Percentiles rank a stretch among this genome's conserved stretches.
Conservation (phyloP, 2,888 invertebrate genomes). For the Caenorhabditis sp. region DNA sequence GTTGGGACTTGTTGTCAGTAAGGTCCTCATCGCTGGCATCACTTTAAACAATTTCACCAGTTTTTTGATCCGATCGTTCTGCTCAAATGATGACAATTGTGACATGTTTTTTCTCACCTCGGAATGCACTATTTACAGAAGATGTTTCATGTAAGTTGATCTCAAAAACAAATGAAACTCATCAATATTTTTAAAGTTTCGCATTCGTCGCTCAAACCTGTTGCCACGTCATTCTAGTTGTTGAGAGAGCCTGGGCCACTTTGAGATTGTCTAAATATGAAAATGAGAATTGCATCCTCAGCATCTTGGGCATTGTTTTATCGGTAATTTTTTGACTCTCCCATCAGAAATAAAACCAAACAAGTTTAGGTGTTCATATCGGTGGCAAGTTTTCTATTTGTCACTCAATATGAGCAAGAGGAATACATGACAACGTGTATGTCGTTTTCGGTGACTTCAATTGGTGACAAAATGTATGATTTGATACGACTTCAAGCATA, state of each 20-base stretch:
- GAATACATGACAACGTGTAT: slow-evolving; percentile 19
- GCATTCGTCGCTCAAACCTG: not conserved
- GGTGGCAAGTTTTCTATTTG: not conserved
- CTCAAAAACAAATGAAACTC: too few relatives aligned
- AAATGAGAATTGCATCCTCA: not conserved
- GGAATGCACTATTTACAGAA: not conserved
- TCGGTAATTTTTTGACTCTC: too few relatives aligned
- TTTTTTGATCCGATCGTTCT: not conserved
- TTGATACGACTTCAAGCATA: slow-evolving; percentile 13
- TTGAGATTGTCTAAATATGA: not conserved
- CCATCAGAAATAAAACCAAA: too few relatives aligned
- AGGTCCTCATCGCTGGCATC: not conserved
- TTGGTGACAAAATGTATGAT: slow-evolving; percentile 8
- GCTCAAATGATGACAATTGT: not conserved
- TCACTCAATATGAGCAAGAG: not conserved
- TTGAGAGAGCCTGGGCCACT: not conserved
- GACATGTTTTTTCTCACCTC: not conserved
- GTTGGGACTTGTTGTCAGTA: not conserved
- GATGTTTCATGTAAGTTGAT: not conserved
- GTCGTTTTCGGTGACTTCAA: slow-evolving; percentile 18
- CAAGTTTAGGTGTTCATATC: not conserved
- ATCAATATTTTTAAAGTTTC: not conserved
- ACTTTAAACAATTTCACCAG: not conserved
- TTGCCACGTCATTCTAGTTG: not conserved
- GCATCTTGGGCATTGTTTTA: not conserved